These are phyloP conservation scores for Petaurus breviceps DNA, from an alignment of 2,113 vertebrate species.

Conservation along the genomic window DNA sequence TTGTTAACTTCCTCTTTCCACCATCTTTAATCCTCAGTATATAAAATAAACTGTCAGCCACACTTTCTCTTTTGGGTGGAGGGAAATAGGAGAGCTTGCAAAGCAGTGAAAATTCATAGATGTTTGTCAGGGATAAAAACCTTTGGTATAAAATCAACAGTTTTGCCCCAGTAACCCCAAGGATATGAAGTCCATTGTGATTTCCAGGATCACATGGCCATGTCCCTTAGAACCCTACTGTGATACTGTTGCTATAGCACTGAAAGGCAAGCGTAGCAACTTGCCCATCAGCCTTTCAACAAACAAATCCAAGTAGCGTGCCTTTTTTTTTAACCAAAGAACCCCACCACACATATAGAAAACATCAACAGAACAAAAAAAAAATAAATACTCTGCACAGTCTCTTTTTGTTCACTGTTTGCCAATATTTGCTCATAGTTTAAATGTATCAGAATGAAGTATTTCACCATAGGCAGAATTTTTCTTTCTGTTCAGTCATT, in stretches of 20 bases:
- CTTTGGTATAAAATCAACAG: background rate
- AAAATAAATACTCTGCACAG: conserved; percentile 50
- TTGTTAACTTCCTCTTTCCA: rapidly evolving
- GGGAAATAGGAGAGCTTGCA: conserved; percentile 29
- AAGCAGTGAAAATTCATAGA: background rate
- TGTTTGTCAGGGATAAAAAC: background rate
- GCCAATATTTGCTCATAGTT: conserved; percentile 49
- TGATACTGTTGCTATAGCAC: conserved; percentile 71
- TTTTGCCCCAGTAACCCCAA: conserved; percentile 56
- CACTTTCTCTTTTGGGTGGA: background rate
- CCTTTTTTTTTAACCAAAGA: conserved; percentile 6
- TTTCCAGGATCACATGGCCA: background rate
- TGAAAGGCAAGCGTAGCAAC: conserved; percentile 79
- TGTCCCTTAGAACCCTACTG: background rate
- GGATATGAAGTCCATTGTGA: conserved; percentile 49
- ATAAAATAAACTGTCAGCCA: background rate
- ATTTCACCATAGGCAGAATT: conserved; percentile 45
- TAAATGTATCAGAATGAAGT: background rate
- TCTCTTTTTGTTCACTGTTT: conserved; percentile 65
- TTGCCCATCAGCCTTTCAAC: conserved; percentile 53
- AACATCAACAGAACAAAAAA: rapidly evolving
- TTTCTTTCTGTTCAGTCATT: background rate
- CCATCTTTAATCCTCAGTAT: rapidly evolving
- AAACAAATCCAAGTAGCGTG: conserved; percentile 56
- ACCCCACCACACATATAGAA: background rate